A percentile compares a stretch with the other conserved stretches of the same genome.
These are phyloP conservation scores for Dermatophagoides farinae DNA, from an alignment of 1,140 invertebrate genomes.

Conservation along the genomic window DNA sequence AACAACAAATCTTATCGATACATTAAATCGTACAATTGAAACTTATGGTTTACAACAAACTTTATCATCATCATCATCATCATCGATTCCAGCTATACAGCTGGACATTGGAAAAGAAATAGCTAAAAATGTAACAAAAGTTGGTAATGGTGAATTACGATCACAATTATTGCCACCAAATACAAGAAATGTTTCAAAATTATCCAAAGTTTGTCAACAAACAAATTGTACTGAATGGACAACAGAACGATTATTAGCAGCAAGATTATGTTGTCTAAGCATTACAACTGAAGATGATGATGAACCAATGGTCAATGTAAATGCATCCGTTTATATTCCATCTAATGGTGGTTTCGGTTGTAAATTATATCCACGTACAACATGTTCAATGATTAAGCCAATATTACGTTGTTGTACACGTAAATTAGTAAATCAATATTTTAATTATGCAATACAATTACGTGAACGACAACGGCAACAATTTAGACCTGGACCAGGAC, in stretches of 20 bases:
- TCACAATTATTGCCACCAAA: too few species aligned
- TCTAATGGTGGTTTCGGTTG: not conserved
- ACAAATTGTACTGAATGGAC: slow-evolving; percentile 10
- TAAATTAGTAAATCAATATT: not conserved
- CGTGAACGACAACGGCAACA: not conserved
- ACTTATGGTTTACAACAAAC: not conserved
- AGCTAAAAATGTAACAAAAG: too few species aligned
- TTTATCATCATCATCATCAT: too few species aligned
- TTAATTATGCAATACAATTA: not conserved
- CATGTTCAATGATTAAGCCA: not conserved
- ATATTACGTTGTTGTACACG: not conserved
- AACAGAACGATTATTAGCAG: not conserved
- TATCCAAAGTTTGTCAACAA: too few species aligned
- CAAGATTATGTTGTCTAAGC: slow-evolving; percentile 11
- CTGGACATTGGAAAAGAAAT: too few species aligned
- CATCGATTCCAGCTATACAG: too few species aligned
- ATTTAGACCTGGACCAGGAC: not conserved
- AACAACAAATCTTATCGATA: not conserved
- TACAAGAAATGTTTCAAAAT: too few species aligned
- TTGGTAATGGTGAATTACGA: too few species aligned
- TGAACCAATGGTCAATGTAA: not conserved
- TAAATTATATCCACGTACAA: not conserved
- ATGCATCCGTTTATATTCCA: too few species aligned
- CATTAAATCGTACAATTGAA: not conserved
- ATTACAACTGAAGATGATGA: not conserved